Evolutionary conservation across 2,888 invertebrate genomes (phyloP), one percentile per base, ranked within the genome.

Genomic region (Dynastes grantii): DNA sequence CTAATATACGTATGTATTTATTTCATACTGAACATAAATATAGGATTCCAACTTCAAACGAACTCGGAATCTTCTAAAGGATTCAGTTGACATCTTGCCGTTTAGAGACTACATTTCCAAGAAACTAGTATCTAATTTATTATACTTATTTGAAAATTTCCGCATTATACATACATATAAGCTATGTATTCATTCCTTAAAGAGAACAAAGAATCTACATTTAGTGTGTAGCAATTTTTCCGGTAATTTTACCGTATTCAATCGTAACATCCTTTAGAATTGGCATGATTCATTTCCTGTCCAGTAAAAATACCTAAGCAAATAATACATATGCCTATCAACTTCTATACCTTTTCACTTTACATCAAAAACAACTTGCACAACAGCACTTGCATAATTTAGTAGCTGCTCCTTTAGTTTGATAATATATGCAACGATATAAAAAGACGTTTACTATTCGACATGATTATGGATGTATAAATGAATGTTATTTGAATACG

Each of bases 261-360:
- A 8, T 11, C 29, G 22, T 27, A 27, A n/a, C 29, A 61, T 61
- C 61, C 27, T 61, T 61, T 22, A 29, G 27, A 61, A 61, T 27
- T 61, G 27, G 45, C 49, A 68, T 68, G 45, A 68, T 49, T 68
- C 45, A 68, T 22, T 49, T 68, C 67, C 67, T 68, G 67, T 68
- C 22, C 67, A 68, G 22, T 68, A 45, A 49, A 68, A 29, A 27
- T 29, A 49, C 49, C 2, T 45, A 45, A 11, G 22, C 13, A 11
- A 45, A 68, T 49, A 49, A n/a, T 49, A 45, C 67, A 22, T 68
- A 22, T 68, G 32, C 32, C 32, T 5, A 2, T 13, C 49, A 27
- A 5, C n/a, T 65, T 9, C n/a, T 49, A 27, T 9, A 11, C 49
- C 9, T 68, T 45, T 68, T 49, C 27, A 49, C 45, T 49, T 22